Evolutionary conservation across 2,113 vertebrate genomes (phyloP).

Genomic region (Periophthalmus modestus): DNA sequence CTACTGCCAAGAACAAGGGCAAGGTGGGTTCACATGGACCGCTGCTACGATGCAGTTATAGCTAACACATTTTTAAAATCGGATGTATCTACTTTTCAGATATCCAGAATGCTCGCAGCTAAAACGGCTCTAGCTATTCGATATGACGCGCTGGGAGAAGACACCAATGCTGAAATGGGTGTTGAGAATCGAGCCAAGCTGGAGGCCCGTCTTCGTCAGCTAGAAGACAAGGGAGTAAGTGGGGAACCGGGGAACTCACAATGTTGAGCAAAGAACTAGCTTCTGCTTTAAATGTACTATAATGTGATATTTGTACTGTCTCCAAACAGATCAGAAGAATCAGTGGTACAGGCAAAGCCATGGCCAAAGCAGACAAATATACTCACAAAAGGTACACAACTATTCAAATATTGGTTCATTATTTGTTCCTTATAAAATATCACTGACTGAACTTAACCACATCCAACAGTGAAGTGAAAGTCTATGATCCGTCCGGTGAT

Average conservation of each 20-base stretch:
- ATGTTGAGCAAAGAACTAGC: background rate
- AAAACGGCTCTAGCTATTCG: conserved; percentile 91
- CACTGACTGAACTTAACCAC: background rate
- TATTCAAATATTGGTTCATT: background rate
- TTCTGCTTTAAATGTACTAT: background rate
- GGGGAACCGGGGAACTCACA: background rate
- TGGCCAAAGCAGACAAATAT: conserved; percentile 93
- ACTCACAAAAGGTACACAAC: conserved; percentile 90
- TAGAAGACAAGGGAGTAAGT: conserved; percentile 94
- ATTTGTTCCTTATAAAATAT: background rate
- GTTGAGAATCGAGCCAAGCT: conserved; percentile 92
- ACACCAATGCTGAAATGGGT: conserved; percentile 91
- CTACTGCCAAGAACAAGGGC: conserved; percentile 93
- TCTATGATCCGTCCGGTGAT: conserved; percentile 92
- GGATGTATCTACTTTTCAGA: conserved; percentile 58
- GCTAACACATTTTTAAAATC: background rate
- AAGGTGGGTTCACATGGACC: conserved; percentile 79
- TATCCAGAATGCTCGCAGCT: conserved; percentile 95
- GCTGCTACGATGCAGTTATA: background rate
- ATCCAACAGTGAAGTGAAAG: conserved; percentile 83
- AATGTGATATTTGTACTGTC: background rate
- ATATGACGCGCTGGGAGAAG: conserved; percentile 94
- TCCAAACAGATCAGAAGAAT: conserved; percentile 86
- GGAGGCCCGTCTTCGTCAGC: conserved; percentile 84
- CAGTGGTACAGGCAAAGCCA: conserved; percentile 93